Base-by-base conservation (phyloP, 2,113 vertebrate genomes). In the Camelus bactrianus region DNA sequence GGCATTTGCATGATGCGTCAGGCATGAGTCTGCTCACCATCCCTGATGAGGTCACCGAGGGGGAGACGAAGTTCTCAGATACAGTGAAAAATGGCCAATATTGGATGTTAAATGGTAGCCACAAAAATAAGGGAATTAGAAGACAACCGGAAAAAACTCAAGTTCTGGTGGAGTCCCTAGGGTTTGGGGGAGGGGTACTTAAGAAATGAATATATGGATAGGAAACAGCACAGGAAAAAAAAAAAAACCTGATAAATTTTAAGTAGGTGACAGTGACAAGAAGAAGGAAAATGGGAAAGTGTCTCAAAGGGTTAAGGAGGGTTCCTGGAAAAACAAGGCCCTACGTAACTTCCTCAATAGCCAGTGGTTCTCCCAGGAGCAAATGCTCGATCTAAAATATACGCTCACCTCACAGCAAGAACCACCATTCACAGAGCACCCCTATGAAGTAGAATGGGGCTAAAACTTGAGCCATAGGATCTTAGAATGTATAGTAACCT, bases 361-460 rank as follows among this genome's bases (percentile, higher is more conserved):
- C 56, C 30, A n/a, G 14, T 56, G 32, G n/a, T 85, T 91, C 70
- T 91, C 93, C 48, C 73, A 73, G 50, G 42, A 4, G 35, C 72
- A 80, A 95, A 92, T 38, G 6, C 16, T 77, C 64, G 15, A 65
- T 92, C 81, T 83, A 64, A 81, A 89, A 76, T 77, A 54, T 65
- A n/a, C 48, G 42, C 28, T 65, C 42, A 24, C 15, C 32, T 80
- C 46, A 80, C 64, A 88, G n/a, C 22, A 83, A 62, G 50, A 69
- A 16, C 8, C 38, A 80, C 17, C 48, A 20, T 52, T 89, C 77
- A 72, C 2, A 56, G 17, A 91, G 38, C 9, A 50, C 22, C 15
- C 26, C 38, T 56, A 22, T 60, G 64, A 81, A 93, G 38, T 56
- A 32, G 52, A 85, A 67, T n/a, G 22, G 14, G 56, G 9, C 35